Percentiles rank a stretch among this genome's conserved stretches.
phyloP scores from a whole-genome alignment of 2,797 vertebrate species.

The Aplochiton taeniatus region DNA sequence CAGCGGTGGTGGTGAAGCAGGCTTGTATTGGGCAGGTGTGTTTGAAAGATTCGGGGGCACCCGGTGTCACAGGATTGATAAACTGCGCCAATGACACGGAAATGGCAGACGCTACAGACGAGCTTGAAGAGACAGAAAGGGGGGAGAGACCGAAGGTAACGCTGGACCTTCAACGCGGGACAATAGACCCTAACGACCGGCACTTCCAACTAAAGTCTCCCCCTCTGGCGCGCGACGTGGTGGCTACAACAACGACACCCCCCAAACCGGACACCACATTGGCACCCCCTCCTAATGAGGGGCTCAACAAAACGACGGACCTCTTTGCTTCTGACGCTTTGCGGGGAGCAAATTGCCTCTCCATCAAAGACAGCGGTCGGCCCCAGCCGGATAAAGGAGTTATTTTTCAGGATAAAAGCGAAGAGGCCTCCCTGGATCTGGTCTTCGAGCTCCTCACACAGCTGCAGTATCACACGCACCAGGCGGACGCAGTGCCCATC shows the following conservation, averaged over 20 bases:
- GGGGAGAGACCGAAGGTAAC: conserved; percentile 64
- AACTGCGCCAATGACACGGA: conserved; percentile 69
- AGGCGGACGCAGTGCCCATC: conserved; percentile 89
- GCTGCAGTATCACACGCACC: conserved; percentile 96
- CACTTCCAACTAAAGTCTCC: conserved; percentile 65
- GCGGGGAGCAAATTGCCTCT: conserved; percentile 74
- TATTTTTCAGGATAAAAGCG: conserved; percentile 96
- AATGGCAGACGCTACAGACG: conserved; percentile 70
- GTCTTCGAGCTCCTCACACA: conserved; percentile 97
- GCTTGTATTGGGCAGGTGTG: conserved; percentile 78
- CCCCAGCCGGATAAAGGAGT: conserved; percentile 71
- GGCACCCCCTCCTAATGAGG: conserved; percentile 75
- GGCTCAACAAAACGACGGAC: conserved; percentile 82
- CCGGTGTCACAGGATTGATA: conserved; percentile 72
- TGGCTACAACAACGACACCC: conserved; percentile 54
- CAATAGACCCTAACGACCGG: conserved; percentile 56
- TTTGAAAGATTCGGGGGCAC: conserved; percentile 72
- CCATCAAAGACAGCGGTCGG: conserved; percentile 75
- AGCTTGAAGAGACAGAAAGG: conserved; percentile 69
- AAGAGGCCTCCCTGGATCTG: conserved; percentile 95
- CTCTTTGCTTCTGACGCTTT: conserved; percentile 76
- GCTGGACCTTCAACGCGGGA: conserved; percentile 36
- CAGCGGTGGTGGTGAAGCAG: conserved; percentile 85
- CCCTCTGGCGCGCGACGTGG: conserved; percentile 48
- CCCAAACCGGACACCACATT: conserved; percentile 57